Evolutionary conservation across 1,140 invertebrate genomes (phyloP).

Genomic region (Ectropis grisescens): DNA sequence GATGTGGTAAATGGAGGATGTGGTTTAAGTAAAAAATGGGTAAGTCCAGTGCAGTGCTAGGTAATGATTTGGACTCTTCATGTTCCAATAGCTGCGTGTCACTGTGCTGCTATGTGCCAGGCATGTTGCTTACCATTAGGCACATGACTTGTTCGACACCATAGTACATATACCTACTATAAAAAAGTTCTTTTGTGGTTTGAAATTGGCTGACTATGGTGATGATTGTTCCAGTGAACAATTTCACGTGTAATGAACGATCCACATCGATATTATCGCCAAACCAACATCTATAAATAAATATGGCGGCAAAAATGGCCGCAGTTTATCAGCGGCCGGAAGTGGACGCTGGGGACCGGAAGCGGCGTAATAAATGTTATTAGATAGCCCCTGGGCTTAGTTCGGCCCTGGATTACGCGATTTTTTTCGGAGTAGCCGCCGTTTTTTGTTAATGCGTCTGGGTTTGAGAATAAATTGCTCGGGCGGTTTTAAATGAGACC

Average conservation of each 20-base stretch:
- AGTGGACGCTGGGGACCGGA: slow-evolving; percentile 60
- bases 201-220: no score
- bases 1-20: no score
- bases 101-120: no score
- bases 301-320: slow-evolving; percentile 66
- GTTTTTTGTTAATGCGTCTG: slow-evolving; percentile 66
- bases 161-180: no score
- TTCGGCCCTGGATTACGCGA: slow-evolving; percentile 29
- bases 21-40: no score
- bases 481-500: slow-evolving; percentile 49
- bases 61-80: no score
- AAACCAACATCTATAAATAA: slow-evolving; percentile 58
- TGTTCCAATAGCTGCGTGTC: no score
- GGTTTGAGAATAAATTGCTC: slow-evolving; percentile 52
- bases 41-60: no score
- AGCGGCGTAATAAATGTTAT: slow-evolving; percentile 65
- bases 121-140: no score
- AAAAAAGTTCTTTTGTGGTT: no score
- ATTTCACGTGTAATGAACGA: slow-evolving; percentile 50
- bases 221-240: no score
- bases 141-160: no score
- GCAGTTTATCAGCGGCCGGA: slow-evolving; percentile 60
- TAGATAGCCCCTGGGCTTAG: slow-evolving; percentile 67
- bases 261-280: slow-evolving; percentile 50
- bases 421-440: slow-evolving; percentile 51